These are phyloP conservation scores for Pterostichus niger DNA, from an alignment of 2,888 invertebrate species.

Conservation along the genomic window DNA sequence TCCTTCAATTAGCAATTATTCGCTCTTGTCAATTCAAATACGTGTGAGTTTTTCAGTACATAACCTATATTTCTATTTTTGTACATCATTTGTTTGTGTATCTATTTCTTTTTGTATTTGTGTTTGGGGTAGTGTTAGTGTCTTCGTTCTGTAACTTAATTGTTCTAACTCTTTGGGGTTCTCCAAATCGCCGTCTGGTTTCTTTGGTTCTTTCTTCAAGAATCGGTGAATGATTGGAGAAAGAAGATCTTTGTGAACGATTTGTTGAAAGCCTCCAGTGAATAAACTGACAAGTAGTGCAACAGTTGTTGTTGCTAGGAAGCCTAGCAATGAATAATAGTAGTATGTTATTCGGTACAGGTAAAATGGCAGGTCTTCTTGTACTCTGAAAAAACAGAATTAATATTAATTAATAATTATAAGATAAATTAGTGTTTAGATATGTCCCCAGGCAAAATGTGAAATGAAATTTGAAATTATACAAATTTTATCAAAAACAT, in stretches of 20 bases:
- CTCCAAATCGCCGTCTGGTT: conserved; percentile 40
- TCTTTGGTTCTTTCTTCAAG: conserved; percentile 73
- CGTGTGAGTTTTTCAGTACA: not conserved
- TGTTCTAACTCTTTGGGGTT: conserved; percentile 64
- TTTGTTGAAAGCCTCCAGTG: conserved; percentile 79
- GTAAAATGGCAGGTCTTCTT: conserved; percentile 74
- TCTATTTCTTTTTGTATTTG: too few species aligned
- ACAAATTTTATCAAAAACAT: too few species aligned
- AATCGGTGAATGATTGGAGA: conserved; percentile 80
- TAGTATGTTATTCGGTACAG: conserved; percentile 85
- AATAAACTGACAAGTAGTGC: conserved; percentile 83
- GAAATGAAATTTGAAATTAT: too few species aligned
- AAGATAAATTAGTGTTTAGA: too few species aligned
- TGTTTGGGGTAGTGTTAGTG: not conserved
- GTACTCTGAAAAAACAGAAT: not conserved
- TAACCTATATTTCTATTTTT: not conserved
- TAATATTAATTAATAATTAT: too few species aligned
- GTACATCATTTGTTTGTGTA: conserved; percentile 17
- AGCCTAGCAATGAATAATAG: conserved; percentile 84
- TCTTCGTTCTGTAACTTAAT: conserved; percentile 48
- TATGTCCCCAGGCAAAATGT: too few species aligned
- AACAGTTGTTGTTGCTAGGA: conserved; percentile 80
- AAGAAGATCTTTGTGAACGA: conserved; percentile 81
- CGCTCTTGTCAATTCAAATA: not conserved
- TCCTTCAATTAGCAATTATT: not conserved